Evolutionary conservation across 1,140 invertebrate genomes (phyloP).

Genomic region (Penaeus vannamei): DNA sequence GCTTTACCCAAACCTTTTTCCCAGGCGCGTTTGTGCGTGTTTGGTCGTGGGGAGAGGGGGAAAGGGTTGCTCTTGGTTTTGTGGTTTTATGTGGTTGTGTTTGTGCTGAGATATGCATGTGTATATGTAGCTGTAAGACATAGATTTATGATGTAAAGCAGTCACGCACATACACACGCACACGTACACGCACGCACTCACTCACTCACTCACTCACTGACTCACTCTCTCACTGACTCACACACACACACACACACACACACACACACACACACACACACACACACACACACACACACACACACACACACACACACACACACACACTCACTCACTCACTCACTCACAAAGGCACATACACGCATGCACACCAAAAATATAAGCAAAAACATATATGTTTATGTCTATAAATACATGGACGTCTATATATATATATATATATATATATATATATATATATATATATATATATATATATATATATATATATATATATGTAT

Average conservation of each 20-base stretch:
- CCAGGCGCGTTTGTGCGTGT: not conserved
- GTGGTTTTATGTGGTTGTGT: not conserved
- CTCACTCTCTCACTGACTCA: not conserved
- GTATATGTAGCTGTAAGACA: not conserved
- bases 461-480: conserved; percentile 16
- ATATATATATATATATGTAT: not conserved
- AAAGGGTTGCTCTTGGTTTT: too few relatives aligned
- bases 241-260: conserved; percentile 1
- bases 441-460: conserved; percentile 16
- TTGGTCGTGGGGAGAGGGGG: too few relatives aligned
- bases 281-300: conserved; percentile 11
- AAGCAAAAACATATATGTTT: conserved; percentile 1
- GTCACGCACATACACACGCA: not conserved
- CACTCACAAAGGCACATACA: not conserved
- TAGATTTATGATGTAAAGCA: not conserved
- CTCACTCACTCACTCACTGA: not conserved
- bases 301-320: conserved; percentile 11
- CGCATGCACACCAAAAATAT: conserved; percentile 12
- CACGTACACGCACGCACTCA: too few relatives aligned
- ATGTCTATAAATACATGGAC: not conserved
- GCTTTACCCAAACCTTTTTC: conserved; percentile 10
- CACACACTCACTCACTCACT: not conserved
- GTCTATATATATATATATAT: conserved; percentile 16
- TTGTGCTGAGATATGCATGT: not conserved
- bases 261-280: conserved; percentile 1